These are phyloP conservation scores for Porites divaricata DNA, from an alignment of 92 coral and sea anemone genomes.

Conservation along the genomic window DNA sequence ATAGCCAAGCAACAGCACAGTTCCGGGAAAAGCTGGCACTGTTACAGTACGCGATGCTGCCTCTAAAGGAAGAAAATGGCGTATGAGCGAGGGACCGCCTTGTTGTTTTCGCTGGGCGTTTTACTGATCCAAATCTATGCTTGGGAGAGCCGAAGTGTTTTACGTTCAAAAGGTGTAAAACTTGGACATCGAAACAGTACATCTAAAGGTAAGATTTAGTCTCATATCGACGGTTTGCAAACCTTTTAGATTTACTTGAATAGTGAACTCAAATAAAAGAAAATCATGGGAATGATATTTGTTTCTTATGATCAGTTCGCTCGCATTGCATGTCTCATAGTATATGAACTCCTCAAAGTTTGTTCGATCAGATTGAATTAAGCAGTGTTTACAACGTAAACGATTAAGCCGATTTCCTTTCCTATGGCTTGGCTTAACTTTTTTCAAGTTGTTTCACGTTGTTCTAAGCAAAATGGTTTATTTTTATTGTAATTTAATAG, in stretches of 20 bases:
- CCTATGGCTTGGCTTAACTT: no score
- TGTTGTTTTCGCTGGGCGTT: slow-evolving; percentile 1
- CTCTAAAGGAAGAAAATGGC: slow-evolving; percentile 21
- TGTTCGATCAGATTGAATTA: no score
- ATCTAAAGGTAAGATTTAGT: slow-evolving; percentile 13
- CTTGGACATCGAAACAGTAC: background rate
- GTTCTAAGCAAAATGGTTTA: no score
- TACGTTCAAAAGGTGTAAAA: background rate
- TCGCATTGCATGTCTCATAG: no score
- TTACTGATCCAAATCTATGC: background rate
- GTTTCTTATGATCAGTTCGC: no score
- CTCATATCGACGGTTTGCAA: background rate
- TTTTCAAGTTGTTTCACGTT: no score
- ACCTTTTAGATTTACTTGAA: background rate
- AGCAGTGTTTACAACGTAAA: no score
- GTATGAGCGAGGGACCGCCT: background rate
- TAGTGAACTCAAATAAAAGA: no score
- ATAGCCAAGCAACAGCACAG: background rate
- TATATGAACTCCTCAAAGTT: no score
- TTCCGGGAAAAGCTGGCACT: slow-evolving; percentile 17
- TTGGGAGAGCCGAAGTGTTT: background rate
- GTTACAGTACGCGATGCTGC: background rate
- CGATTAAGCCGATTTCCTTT: no score
- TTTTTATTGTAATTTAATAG: no score
- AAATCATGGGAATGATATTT: no score